These are phyloP conservation scores for Dioctria linearis DNA, from an alignment of 2,888 invertebrate genomes.

Conservation along the genomic window DNA sequence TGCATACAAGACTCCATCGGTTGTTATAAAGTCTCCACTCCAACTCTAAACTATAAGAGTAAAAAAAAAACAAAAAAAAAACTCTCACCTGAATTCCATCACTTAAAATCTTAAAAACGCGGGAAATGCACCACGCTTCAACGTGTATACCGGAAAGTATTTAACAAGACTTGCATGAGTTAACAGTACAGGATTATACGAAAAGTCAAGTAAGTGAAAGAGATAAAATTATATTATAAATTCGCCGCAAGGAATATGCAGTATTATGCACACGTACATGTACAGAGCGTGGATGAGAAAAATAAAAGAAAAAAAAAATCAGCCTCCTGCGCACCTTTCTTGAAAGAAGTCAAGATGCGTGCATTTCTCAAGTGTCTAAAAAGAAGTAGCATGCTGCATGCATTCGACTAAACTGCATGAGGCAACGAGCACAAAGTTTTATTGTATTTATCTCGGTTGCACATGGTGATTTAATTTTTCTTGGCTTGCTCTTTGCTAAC, in stretches of 20 bases:
- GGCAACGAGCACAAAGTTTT: constrained; percentile 10
- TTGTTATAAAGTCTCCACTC: neutral
- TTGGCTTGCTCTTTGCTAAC: constrained; percentile 1
- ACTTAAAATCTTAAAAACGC: constrained; percentile 26
- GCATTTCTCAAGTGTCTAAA: constrained; percentile 29
- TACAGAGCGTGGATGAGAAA: neutral
- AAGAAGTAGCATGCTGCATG: neutral
- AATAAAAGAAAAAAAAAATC: constrained; percentile 30
- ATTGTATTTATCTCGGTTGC: constrained; percentile 43
- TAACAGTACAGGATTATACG: neutral
- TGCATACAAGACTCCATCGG: neutral
- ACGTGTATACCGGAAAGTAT: constrained; percentile 30
- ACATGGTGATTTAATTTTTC: constrained; percentile 45
- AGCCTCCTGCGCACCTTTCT: constrained; percentile 39
- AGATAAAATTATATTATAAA: constrained; percentile 18
- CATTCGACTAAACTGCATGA: neutral
- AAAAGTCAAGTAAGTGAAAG: neutral
- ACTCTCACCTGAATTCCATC: constrained; percentile 43
- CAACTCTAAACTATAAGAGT: too few species aligned
- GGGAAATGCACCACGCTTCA: constrained; percentile 32
- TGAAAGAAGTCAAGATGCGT: constrained; percentile 38
- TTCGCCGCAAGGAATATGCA: neutral
- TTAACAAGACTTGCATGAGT: constrained; percentile 12
- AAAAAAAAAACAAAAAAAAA: neutral
- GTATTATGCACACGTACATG: neutral